Percentiles rank a stretch among this genome's conserved stretches.
Conservation (phyloP, 2,888 invertebrate species). For the Leptogaster cylindrica region DNA sequence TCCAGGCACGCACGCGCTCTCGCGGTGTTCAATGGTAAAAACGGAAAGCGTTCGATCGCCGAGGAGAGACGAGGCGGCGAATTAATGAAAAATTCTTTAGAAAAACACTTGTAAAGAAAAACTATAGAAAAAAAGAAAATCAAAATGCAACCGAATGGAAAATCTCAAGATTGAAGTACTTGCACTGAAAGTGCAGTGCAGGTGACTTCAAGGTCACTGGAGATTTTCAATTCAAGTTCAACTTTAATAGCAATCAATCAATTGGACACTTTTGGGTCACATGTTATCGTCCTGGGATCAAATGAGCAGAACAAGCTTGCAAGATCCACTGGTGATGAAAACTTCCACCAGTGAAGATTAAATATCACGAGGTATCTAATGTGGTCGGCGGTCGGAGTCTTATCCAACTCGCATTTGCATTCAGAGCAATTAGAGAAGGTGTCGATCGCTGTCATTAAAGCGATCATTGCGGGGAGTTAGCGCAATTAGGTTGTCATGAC, state of each 20-base stretch:
- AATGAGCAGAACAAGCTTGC: background rate
- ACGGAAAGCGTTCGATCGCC: background rate
- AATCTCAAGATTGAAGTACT: background rate
- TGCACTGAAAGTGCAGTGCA: background rate
- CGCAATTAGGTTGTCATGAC: no score
- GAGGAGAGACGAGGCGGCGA: no score
- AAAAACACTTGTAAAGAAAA: no score
- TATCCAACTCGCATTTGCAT: slow-evolving; percentile 22
- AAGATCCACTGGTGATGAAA: background rate
- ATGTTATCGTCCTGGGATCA: background rate
- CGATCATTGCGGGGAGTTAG: no score
- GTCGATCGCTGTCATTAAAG: background rate
- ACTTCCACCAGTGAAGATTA: background rate
- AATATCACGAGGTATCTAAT: background rate
- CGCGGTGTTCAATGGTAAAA: slow-evolving; percentile 2
- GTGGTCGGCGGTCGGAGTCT: slow-evolving; percentile 3
- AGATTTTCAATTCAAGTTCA: slow-evolving; percentile 30
- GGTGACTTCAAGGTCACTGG: slow-evolving; percentile 8
- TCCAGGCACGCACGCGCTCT: slow-evolving; percentile 13
- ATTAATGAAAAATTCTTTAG: no score
- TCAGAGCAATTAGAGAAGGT: slow-evolving; percentile 7
- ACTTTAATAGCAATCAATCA: slow-evolving; percentile 17
- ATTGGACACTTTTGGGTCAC: slow-evolving; percentile 21
- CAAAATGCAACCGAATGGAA: background rate
- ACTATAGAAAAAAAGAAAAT: background rate